Conservation (phyloP, 2,113 vertebrate genomes). For the Zosterops lateralis region DNA sequence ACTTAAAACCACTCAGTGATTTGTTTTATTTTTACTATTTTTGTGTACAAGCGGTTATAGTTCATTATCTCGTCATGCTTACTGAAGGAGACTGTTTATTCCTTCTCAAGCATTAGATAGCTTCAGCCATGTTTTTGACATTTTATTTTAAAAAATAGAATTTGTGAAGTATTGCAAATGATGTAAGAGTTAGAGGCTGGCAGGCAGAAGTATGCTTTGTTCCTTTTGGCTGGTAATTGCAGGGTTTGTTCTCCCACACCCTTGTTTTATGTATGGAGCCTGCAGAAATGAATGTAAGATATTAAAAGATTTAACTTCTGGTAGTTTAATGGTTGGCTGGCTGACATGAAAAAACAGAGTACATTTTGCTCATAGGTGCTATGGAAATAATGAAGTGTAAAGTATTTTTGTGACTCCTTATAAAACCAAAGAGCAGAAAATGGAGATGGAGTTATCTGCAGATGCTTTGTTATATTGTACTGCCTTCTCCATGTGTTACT, state of each 20-base stretch:
- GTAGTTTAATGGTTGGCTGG: not conserved
- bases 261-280: not conserved
- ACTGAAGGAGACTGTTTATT: not conserved
- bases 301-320: not conserved
- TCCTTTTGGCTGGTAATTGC: not conserved
- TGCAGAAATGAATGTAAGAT: not conserved
- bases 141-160: not conserved
- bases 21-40: not conserved
- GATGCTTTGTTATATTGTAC: not conserved
- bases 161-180: not conserved
- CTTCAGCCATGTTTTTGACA: not conserved
- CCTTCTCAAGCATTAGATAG: not conserved
- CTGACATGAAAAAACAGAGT: not conserved
- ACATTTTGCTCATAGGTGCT: not conserved
- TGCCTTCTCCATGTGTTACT: not conserved
- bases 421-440: not conserved
- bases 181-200: not conserved
- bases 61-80: not conserved
- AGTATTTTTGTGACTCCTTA: slow-evolving; percentile 1
- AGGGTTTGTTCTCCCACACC: not conserved
- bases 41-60: not conserved
- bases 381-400: not conserved
- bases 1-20: not conserved
- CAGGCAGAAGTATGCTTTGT: not conserved
- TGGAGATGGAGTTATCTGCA: not conserved